A percentile compares a stretch with the other conserved stretches of the same genome.
Evolutionary conservation across 1,140 invertebrate genomes (phyloP).

Genomic region (Platorchestia sp.): DNA sequence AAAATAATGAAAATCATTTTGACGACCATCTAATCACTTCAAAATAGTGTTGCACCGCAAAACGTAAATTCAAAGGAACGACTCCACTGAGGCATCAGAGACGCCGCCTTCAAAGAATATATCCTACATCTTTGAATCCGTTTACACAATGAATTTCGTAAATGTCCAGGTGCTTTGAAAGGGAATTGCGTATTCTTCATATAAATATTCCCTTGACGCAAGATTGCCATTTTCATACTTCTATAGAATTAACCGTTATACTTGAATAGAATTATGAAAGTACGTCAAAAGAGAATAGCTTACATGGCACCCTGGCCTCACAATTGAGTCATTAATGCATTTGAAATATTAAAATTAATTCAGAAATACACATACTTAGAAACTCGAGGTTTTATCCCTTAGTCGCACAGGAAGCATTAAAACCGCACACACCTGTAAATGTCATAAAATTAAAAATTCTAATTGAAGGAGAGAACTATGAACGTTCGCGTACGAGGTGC

Average conservation of each 20-base stretch:
- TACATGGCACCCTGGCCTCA: background rate
- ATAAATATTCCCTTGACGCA: background rate
- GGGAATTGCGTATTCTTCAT: background rate
- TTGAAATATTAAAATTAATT: background rate
- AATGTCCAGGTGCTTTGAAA: background rate
- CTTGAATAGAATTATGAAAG: background rate
- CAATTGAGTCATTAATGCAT: background rate
- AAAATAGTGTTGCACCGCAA: background rate
- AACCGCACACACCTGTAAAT: too few species aligned
- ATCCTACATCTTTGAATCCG: background rate
- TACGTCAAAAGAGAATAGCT: background rate
- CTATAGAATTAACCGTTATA: background rate
- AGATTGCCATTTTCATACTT: background rate
- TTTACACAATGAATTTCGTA: background rate
- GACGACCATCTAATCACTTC: background rate
- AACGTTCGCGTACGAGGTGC: too few species aligned
- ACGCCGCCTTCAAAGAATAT: background rate
- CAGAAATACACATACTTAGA: too few species aligned
- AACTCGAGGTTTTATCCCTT: too few species aligned
- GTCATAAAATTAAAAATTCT: too few species aligned
- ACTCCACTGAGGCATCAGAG: background rate
- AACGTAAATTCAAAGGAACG: background rate
- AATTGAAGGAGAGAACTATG: too few species aligned
- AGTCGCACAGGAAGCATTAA: too few species aligned
- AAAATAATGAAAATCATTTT: background rate